Evolutionary conservation across 2,797 vertebrate genomes (phyloP).

Genomic region (Diplodus puntazzo): DNA sequence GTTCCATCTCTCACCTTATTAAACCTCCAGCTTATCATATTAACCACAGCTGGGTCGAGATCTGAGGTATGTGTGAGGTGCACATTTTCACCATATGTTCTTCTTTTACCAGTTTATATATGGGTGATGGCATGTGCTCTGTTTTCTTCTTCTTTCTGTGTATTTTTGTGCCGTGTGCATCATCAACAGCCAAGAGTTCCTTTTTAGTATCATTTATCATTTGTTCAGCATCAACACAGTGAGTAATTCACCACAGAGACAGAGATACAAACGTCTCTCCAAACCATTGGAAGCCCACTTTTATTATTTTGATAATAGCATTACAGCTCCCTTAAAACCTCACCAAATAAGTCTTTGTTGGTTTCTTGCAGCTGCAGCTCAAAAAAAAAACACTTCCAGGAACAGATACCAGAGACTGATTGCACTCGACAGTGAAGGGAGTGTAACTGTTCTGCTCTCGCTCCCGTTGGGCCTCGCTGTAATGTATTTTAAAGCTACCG

Average conservation of each 20-base stretch:
- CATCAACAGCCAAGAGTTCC: background rate
- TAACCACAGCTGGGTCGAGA: background rate
- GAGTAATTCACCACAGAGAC: background rate
- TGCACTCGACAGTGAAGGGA: slow-evolving; percentile 12
- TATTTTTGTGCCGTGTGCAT: background rate
- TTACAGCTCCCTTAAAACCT: background rate
- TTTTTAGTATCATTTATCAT: background rate
- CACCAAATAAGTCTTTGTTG: background rate
- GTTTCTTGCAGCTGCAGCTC: background rate
- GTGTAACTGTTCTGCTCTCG: slow-evolving; percentile 16
- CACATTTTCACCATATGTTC: background rate
- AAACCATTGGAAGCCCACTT: background rate
- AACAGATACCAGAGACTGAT: slow-evolving; percentile 16
- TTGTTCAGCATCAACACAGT: background rate
- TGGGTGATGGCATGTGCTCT: too few relatives aligned
- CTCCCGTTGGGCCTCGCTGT: slow-evolving; percentile 18
- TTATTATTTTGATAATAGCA: background rate
- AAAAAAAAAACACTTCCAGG: slow-evolving; percentile 5
- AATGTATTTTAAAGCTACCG: slow-evolving; percentile 49
- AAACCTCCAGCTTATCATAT: background rate
- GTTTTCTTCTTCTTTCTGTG: background rate
- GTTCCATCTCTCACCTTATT: background rate
- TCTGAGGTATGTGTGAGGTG: background rate
- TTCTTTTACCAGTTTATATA: background rate
- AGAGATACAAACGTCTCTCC: background rate